Evolutionary conservation across 2,113 vertebrate genomes (phyloP).

Genomic region (Forbesichthys agassizii): DNA sequence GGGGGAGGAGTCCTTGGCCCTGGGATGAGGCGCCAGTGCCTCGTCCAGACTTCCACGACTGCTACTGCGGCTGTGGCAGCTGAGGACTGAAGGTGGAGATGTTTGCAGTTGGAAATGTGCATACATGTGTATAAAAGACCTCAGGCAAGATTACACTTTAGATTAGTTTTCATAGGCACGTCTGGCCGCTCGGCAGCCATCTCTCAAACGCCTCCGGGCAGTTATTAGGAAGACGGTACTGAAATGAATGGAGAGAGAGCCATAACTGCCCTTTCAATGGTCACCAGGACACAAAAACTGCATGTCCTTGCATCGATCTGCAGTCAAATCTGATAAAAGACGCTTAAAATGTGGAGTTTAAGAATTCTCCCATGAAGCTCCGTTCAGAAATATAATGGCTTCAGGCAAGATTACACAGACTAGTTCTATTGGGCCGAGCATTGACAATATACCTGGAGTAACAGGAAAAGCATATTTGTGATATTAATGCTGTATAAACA

Average conservation of each 20-base stretch:
- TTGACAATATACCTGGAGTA: background rate
- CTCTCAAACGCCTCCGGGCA: too few relatives aligned
- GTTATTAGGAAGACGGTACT: too few relatives aligned
- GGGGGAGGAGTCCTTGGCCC: conserved; percentile 80
- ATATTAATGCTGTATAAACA: accelerated
- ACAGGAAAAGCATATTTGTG: background rate
- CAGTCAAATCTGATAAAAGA: too few relatives aligned
- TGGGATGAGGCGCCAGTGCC: conserved; percentile 75
- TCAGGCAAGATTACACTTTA: background rate
- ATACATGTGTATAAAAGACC: background rate
- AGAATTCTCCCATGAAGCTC: too few relatives aligned
- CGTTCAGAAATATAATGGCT: background rate
- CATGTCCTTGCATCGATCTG: too few relatives aligned
- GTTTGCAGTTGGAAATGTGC: conserved; percentile 7
- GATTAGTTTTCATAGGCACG: too few relatives aligned
- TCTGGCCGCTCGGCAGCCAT: too few relatives aligned
- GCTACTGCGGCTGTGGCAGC: conserved; percentile 86
- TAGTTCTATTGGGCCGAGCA: background rate
- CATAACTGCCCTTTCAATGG: too few relatives aligned
- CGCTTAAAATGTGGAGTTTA: too few relatives aligned
- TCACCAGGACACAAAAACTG: too few relatives aligned
- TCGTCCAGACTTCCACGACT: conserved; percentile 91
- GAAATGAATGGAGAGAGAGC: too few relatives aligned
- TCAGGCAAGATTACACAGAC: background rate
- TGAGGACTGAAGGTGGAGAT: conserved; percentile 64